Conservation (phyloP, 2,888 invertebrate species). For the Nemapogon koenigi region DNA sequence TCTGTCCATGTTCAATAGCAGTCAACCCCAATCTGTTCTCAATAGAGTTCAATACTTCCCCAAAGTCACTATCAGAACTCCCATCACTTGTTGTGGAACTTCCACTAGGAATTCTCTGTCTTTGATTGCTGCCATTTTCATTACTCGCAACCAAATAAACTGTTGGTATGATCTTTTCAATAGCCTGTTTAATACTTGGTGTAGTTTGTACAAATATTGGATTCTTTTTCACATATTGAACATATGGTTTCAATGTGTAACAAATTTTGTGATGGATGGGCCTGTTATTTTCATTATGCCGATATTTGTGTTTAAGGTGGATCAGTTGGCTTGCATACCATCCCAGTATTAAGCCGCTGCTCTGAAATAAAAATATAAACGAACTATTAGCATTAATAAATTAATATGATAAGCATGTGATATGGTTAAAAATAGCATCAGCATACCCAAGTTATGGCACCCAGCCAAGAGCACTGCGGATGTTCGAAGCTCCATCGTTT, state of each 20-base stretch:
- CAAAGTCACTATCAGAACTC: conserved; percentile 43
- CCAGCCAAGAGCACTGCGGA: conserved; percentile 49
- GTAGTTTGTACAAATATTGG: conserved; percentile 4
- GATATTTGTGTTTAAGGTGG: conserved; percentile 38
- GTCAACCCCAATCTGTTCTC: conserved; percentile 67
- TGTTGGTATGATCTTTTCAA: conserved; percentile 21
- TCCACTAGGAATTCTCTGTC: conserved; percentile 14
- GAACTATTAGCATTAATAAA: too few relatives aligned
- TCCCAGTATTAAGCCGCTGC: conserved; percentile 66
- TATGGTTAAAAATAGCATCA: conserved; percentile 12
- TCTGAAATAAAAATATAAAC: conserved; percentile 43
- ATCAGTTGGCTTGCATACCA: conserved; percentile 69
- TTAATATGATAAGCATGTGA: too few relatives aligned
- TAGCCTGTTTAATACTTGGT: neutral
- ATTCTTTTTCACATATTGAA: conserved; percentile 22
- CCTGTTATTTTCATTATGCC: conserved; percentile 22
- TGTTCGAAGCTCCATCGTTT: conserved; percentile 49
- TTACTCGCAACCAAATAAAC: conserved; percentile 50
- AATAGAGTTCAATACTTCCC: conserved; percentile 62
- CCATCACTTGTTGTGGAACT: conserved; percentile 25
- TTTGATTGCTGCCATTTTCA: conserved; percentile 21
- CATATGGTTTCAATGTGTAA: conserved; percentile 29
- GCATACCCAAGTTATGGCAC: conserved; percentile 63
- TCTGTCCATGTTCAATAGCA: conserved; percentile 62
- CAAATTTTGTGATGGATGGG: conserved; percentile 25